Percentiles rank a stretch among this genome's conserved stretches.
phyloP scores from a whole-genome alignment of 1,140 invertebrate species.

The Drosophila pseudoananassae region DNA sequence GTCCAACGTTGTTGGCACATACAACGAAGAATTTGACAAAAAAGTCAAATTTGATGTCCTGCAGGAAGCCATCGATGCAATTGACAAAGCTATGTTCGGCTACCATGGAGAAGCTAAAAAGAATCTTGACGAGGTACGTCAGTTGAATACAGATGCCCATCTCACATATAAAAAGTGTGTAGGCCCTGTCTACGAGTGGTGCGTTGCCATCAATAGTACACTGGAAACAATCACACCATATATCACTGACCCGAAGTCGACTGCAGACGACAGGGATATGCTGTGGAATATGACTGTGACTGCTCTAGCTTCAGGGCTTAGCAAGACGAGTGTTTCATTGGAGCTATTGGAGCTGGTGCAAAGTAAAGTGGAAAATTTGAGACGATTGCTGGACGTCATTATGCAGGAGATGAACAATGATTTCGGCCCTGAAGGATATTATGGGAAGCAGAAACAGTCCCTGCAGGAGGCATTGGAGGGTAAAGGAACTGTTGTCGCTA shows the following conservation, averaged over 20 bases:
- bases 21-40: not conserved
- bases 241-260: not conserved
- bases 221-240: not conserved
- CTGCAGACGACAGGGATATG: not conserved
- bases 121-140: not conserved
- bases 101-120: not conserved
- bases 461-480: not conserved
- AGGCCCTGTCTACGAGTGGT: constrained; percentile 1
- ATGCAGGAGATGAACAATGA: not conserved
- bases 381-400: not conserved
- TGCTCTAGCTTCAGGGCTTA: not conserved
- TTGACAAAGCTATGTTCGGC: not conserved
- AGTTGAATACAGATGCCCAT: not conserved
- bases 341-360: not conserved
- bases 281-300: not conserved
- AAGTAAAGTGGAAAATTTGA: not conserved
- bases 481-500: not conserved
- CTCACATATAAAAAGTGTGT: not conserved
- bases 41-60: not conserved
- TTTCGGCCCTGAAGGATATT: not conserved
- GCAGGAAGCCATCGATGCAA: not conserved
- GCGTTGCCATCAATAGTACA: not conserved
- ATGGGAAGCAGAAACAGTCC: not conserved
- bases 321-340: not conserved
- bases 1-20: not conserved